Evolutionary conservation across 2,888 invertebrate genomes (phyloP), one percentile per base, ranked within the genome.

Genomic region (Zygaena filipendulae): DNA sequence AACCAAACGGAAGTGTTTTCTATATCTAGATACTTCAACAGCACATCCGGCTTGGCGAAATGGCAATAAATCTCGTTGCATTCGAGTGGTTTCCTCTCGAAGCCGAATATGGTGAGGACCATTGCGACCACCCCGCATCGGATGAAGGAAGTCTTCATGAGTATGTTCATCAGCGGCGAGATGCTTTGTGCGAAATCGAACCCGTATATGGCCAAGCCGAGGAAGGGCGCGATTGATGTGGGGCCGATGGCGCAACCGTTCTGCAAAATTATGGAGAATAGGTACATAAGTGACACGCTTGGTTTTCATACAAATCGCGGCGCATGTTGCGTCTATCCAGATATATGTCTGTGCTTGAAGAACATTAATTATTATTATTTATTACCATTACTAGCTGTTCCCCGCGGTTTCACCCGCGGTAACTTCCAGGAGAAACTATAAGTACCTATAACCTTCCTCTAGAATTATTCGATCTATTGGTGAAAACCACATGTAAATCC

Each of bases 211-310:
- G 85, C 87, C 9, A 87, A 58, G 2, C 87, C 87, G 30, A 87
- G 81, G 44, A 86, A 84, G 0, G 87, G 86, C 1, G 87, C 87
- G 21, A 87, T 83, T 0, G 83, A 60, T 29, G 85, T 60, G 1
- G 87, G 87, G 0, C 86, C 87, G 23, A 87, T 83, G 4, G 86
- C 86, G 35, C 85, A 84, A 12, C 87, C 87, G 39, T 87, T 87
- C 87, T 87, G 70, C 5, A 69, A 74, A 35, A 16, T 2, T 31
- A 31, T 32, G 16, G 24, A 25, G 2, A 24, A 25, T 11, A 23
- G 8, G 3, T 18, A 11, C 3, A 19, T 16, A 25, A 25, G 8
- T 9, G 18, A n/a, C n/a, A n/a, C n/a, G n/a, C n/a, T n/a, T n/a
- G n/a, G n/a, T n/a, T n/a, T n/a, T n/a, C n/a, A n/a, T n/a, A n/a